Percentiles rank a stretch among this genome's conserved stretches.
Conservation (phyloP, 92 coral and sea anemone genomes). For the Phenganax stokvisi region DNA sequence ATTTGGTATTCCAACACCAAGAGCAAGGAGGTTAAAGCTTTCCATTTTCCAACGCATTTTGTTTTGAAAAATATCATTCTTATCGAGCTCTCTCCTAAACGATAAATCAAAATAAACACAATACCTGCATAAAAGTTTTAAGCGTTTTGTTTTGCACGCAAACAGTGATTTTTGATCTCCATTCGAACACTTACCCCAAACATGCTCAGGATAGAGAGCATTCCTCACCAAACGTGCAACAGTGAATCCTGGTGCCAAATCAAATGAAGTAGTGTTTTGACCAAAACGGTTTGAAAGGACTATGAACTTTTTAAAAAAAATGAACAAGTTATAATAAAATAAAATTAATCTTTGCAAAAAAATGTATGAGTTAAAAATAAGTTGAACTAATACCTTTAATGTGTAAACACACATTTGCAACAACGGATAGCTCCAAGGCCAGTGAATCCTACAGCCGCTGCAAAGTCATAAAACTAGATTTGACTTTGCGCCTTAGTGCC, state of each 20-base stretch:
- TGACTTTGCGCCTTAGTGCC: too few species aligned
- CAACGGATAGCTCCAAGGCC: too few species aligned
- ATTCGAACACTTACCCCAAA: slow-evolving; percentile 21
- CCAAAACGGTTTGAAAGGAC: slow-evolving; percentile 14
- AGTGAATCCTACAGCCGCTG: too few species aligned
- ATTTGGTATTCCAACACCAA: slow-evolving; percentile 40
- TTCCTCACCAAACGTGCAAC: slow-evolving; percentile 6
- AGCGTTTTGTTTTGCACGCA: neutral
- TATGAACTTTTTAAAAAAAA: neutral
- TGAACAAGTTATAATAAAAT: too few species aligned
- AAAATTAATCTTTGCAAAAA: too few species aligned
- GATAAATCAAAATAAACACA: neutral
- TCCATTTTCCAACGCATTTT: slow-evolving; percentile 28
- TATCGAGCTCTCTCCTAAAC: slow-evolving; percentile 31
- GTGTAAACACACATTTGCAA: too few species aligned
- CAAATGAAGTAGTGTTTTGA: neutral
- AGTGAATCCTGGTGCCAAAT: slow-evolving; percentile 26
- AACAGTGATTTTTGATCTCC: neutral
- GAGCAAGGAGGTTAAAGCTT: slow-evolving; percentile 26
- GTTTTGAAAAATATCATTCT: slow-evolving; percentile 24
- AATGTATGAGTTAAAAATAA: too few species aligned
- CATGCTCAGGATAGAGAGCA: slow-evolving; percentile 18
- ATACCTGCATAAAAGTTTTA: too few species aligned
- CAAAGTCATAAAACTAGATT: too few species aligned
- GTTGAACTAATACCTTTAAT: too few species aligned